Conservation (phyloP, 2,888 invertebrate species). For the Sericinus montela region DNA sequence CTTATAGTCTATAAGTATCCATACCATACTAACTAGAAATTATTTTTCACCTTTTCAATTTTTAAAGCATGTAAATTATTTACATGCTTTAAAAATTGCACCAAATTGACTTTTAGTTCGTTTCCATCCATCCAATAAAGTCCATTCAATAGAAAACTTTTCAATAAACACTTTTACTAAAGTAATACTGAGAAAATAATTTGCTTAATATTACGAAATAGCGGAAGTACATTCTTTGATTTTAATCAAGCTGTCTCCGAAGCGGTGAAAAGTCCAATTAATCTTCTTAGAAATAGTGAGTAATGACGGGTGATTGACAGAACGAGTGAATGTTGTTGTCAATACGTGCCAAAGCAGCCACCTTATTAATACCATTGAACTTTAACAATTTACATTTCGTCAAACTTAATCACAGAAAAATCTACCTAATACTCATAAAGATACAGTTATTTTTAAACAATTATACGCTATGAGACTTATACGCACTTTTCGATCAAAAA, state of each 20-base stretch:
- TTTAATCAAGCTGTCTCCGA: neutral
- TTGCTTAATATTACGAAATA: no score
- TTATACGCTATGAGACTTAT: neutral
- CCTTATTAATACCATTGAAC: constrained; percentile 8
- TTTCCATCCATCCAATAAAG: no score
- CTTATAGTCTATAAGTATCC: no score
- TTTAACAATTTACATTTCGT: constrained; percentile 1
- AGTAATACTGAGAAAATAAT: no score
- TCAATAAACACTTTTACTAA: no score
- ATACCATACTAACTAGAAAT: no score
- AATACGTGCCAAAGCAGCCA: constrained; percentile 10
- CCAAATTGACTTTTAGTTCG: no score
- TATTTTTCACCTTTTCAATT: no score
- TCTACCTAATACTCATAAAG: neutral
- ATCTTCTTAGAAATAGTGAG: constrained; percentile 10
- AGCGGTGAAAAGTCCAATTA: neutral
- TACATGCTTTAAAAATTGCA: no score
- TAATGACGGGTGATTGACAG: constrained; percentile 14
- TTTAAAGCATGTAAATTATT: no score
- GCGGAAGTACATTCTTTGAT: no score
- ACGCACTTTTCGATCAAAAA: constrained; percentile 18
- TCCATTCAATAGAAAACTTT: no score
- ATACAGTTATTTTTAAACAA: neutral
- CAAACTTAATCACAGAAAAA: neutral
- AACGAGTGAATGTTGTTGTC: constrained; percentile 9